These are phyloP conservation scores for Cybosia mesomella DNA, from an alignment of 2,888 invertebrate species.

Conservation along the genomic window DNA sequence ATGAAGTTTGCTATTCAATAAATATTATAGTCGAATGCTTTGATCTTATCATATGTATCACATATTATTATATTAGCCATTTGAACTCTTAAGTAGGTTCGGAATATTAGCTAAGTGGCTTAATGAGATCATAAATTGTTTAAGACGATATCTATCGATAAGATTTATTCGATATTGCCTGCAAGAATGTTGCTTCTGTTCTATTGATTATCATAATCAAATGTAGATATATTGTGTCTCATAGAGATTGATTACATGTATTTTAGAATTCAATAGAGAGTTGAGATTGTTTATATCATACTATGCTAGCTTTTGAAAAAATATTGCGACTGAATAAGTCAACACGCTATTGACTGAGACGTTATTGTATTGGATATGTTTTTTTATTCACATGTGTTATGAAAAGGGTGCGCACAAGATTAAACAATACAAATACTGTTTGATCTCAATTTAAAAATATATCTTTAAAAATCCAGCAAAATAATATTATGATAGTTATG, in stretches of 20 bases:
- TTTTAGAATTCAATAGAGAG: conserved; percentile 3
- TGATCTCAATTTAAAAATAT: too few species aligned
- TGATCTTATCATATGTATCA: conserved; percentile 40
- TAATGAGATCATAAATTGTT: conserved; percentile 56
- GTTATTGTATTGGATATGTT: too few species aligned
- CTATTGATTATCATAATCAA: conserved; percentile 31
- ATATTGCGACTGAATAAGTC: too few species aligned
- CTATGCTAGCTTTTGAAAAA: not conserved
- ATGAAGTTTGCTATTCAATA: conserved; percentile 37
- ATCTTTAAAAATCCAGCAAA: too few species aligned
- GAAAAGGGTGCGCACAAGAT: too few species aligned
- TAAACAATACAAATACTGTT: too few species aligned
- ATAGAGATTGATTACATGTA: not conserved
- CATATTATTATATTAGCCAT: conserved; percentile 40
- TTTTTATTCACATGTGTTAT: too few species aligned
- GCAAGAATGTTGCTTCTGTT: conserved; percentile 33
- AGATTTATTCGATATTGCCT: conserved; percentile 40
- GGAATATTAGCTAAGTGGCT: conserved; percentile 34
- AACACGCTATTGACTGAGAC: too few species aligned
- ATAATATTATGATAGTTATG: too few species aligned
- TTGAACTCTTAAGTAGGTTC: conserved; percentile 34
- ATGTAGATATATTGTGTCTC: not conserved
- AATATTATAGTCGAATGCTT: conserved; percentile 29
- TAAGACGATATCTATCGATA: conserved; percentile 41
- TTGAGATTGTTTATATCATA: not conserved